These are phyloP conservation scores for Corvus moneduloides DNA, from an alignment of 2,113 vertebrate species.

Conservation along the genomic window DNA sequence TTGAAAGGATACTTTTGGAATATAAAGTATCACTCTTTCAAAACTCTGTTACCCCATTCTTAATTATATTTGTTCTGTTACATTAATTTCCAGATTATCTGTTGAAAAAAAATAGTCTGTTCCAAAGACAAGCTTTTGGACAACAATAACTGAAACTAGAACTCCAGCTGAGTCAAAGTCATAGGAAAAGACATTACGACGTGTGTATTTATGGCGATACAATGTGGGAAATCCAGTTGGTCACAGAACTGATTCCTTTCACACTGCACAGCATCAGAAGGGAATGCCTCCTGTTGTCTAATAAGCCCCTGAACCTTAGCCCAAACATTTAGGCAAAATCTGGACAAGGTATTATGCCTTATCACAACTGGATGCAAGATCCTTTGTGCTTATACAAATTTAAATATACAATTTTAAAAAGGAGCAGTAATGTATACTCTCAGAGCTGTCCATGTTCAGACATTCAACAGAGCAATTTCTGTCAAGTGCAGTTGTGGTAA, in stretches of 20 bases:
- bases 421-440: background rate
- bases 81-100: background rate
- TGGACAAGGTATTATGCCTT: background rate
- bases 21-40: background rate
- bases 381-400: background rate
- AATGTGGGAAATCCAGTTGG: accelerated
- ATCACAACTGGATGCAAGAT: background rate
- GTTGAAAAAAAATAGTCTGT: background rate
- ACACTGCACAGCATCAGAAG: background rate
- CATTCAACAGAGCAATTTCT: background rate
- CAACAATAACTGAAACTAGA: background rate
- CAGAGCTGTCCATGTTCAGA: background rate
- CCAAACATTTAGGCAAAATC: background rate
- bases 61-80: background rate
- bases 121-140: background rate
- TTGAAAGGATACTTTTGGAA: background rate
- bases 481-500: background rate
- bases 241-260: background rate
- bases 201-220: background rate
- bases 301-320: background rate
- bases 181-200: background rate
- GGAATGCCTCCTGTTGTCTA: background rate
- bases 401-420: background rate
- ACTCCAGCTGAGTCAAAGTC: background rate
- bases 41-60: background rate